Evolutionary conservation across 2,113 vertebrate genomes (phyloP).

Genomic region (Erpornis zantholeuca): DNA sequence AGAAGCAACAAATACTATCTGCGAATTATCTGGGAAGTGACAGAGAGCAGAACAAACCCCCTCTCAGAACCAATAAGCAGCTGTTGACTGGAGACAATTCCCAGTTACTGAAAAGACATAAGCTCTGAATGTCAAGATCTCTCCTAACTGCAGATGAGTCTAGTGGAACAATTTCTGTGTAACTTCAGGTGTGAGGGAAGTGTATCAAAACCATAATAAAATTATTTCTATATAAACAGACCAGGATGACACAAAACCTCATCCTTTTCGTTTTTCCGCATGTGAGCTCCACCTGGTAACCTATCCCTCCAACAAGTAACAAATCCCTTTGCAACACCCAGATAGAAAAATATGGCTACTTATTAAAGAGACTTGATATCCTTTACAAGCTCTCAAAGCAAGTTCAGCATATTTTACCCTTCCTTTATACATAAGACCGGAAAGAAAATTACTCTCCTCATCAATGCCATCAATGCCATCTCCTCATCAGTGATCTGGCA

Average conservation of each 20-base stretch:
- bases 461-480: no score
- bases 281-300: not conserved
- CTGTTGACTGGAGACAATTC: not conserved
- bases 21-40: not conserved
- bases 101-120: not conserved
- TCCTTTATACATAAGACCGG: not conserved
- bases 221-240: not conserved
- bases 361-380: not conserved
- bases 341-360: not conserved
- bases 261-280: rapidly evolving
- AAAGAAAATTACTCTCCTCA: not conserved
- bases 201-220: not conserved
- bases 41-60: rapidly evolving
- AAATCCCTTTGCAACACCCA: not conserved
- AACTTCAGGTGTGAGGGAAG: not conserved
- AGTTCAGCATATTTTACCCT: not conserved
- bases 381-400: not conserved
- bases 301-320: not conserved
- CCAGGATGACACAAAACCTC: not conserved
- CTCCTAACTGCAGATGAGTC: not conserved
- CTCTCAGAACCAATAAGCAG: not conserved
- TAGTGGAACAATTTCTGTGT: not conserved
- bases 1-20: not conserved
- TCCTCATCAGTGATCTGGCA: not conserved
- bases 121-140: not conserved